Base-by-base conservation (phyloP, 2,797 vertebrate genomes). In the Melanotaenia pygmaea region DNA sequence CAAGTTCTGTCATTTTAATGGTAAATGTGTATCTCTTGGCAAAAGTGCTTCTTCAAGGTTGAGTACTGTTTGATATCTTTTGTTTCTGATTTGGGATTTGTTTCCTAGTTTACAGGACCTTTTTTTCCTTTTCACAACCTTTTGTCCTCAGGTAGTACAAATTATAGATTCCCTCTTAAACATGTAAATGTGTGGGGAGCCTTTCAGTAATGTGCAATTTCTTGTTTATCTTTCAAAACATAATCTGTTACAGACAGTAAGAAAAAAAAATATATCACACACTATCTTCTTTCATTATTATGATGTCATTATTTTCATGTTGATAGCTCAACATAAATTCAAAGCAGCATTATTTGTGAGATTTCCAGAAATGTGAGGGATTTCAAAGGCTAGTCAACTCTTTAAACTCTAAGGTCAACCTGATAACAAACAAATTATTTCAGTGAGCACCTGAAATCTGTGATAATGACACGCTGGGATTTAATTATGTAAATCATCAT, bases 321-420 rank as follows among this genome's bases (percentile, higher is more conserved):
- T 73, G 62, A 38, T 59, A 66, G n/a, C 28, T 79, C 65, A 59
- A 51, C 69, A 64, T 34, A 54, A 64, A 20, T 58, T 59, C 60
- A 60, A 64, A 63, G 64, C 57, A 64, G 7, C 22, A 24, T 7
- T 38, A 40, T 37, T 4, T 16, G 7, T 18, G 62, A 65, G 50
- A 62, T 53, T 47, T n/a, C 5, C 20, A 63, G 76, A 50, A n/a
- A 58, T 35, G 43, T 12, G 14, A 54, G 32, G 34, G 24, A 43
- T 60, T 61, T 79, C 43, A 76, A 28, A 74, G 64, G 59, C 22
- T 34, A 12, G 3, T 14, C 1, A 57, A 32, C 47, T 69, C 77
- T 82, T 82, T 78, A 68, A 89, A 79, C 54, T 68, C 1, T 70
- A 86, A 85, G 72, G 83, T 84, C 68, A 82, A 57, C n/a, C 20